Evolutionary conservation across 2,797 vertebrate genomes (phyloP), one percentile per base, ranked within the genome.

Genomic region (Cynodonichthys magdalenae): DNA sequence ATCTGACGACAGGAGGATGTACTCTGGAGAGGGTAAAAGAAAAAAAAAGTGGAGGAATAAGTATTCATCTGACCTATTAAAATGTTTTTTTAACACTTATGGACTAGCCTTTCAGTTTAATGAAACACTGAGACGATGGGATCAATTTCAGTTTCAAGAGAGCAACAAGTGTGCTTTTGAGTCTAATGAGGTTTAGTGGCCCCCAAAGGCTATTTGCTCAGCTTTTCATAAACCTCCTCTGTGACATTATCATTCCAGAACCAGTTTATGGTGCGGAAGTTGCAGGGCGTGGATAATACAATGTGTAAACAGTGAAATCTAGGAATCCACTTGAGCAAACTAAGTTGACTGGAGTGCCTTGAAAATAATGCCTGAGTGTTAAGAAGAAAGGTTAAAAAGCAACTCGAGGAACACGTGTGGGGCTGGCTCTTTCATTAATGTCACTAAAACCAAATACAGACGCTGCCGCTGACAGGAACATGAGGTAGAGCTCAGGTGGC

Each of bases 1-100:
- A 77, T 93, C 89, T 1, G 11, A 3, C 14, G 82, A 24, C 0
- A 50, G 59, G 56, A 87, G 67, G 72, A 90, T 68, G 18, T 56
- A 20, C 52, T 63, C 92, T 93, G 69, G 19, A 77, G 69, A 63
- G 27, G 17, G 11, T 27, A 45, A 72, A 17, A 34, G 28, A 57
- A 69, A 19, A 19, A 24, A 24, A 24, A 24, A 24, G 24, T 2
- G 4, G n/a, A 61, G 1, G 63, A 24, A 52, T 48, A 57, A 34
- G 66, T 49, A 66, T 63, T 53, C 5, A 66, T 74, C 5, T 27
- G 11, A 62, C 27, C 36, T 47, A n/a, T 14, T 6, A 69, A 59
- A 36, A 24, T 20, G 2, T 18, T 45, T 62, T 46, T 24, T 1
- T 15, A 10, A 18, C 6, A 28, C 10, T 19, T 44, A 19, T n/a